Evolutionary conservation across 1,140 invertebrate genomes (phyloP), one percentile per base, ranked within the genome.

Genomic region (Diachasmimorpha longicaudata): DNA sequence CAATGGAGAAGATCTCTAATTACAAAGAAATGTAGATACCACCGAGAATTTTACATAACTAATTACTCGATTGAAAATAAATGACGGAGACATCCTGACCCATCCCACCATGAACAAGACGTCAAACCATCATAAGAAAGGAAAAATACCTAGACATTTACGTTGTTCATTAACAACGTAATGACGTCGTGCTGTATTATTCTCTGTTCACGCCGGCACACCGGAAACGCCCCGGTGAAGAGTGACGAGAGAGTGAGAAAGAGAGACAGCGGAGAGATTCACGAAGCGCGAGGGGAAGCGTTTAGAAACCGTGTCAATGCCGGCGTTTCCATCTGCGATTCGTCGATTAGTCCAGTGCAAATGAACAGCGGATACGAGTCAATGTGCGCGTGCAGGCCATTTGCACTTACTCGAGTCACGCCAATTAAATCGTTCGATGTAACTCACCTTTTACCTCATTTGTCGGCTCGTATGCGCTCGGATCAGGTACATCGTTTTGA

Each of bases 231-330:
- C 37, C 23, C 68, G 68, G n/a, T 55, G 52, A n/a, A 70, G 74
- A 48, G 73, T 16, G 39, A 75, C 31, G 44, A n/a, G 69, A 48
- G 39, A 23, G 31, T 23, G 25, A 36, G 31, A 75, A 14, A 76
- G 39, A 44, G 21, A 75, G 72, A 58, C 78, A 70, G 72, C 77
- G 74, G 74, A 79, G 68, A 55, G 70, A 81, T 73, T 72, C 78
- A 80, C 48, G 58, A 25, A 66, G 21, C 74, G 78, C 77, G 46
- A 52, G 48, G 79, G 52, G 76, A 77, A 79, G 69, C 67, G 66
- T 31, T 78, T 77, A 74, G 79, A 82, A 85, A 81, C 79, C 46
- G 78, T 83, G 83, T 83, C 83, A 85, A 82, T 85, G 83, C 82
- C 83, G 79, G 44, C 52, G 55, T 76, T 76, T 66, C 74, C 25